Percentiles rank a stretch among this genome's conserved stretches.
Conservation (phyloP, 1,140 invertebrate genomes). For the Drosophila funebris region DNA sequence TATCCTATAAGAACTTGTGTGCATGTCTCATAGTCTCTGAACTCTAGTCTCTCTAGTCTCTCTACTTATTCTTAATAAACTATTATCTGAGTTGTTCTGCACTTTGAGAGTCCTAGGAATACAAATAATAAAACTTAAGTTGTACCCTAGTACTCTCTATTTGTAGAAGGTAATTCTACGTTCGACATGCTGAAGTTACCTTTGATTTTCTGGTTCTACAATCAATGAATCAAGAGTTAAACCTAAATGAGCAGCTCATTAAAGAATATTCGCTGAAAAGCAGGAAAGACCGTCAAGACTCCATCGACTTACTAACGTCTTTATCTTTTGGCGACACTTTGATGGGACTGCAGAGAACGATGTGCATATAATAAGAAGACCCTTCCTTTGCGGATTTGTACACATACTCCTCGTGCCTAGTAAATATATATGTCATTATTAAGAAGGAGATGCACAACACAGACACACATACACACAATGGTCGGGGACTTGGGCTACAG, state of each 20-base stretch:
- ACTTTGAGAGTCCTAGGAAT: too few relatives aligned
- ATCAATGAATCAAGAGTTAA: not conserved
- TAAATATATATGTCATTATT: slow-evolving; percentile 46
- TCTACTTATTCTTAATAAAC: too few relatives aligned
- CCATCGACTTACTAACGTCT: slow-evolving; percentile 3
- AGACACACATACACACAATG: too few relatives aligned
- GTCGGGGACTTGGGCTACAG: slow-evolving; percentile 7
- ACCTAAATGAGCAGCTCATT: not conserved
- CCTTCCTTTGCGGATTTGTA: not conserved
- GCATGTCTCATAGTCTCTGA: too few relatives aligned
- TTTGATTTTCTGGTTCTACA: not conserved
- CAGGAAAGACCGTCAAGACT: slow-evolving; percentile 1
- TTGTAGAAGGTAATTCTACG: too few relatives aligned
- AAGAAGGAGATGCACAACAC: slow-evolving; percentile 27
- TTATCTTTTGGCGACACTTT: slow-evolving; percentile 18
- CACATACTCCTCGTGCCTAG: not conserved
- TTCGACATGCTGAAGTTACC: too few relatives aligned
- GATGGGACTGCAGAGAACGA: slow-evolving; percentile 10
- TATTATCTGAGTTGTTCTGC: too few relatives aligned
- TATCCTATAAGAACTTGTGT: too few relatives aligned
- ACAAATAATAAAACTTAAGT: too few relatives aligned
- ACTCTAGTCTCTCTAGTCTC: too few relatives aligned
- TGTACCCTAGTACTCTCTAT: too few relatives aligned
- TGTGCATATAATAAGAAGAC: slow-evolving; percentile 15
- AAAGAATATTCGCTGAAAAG: not conserved